phyloP scores from a whole-genome alignment of 2,797 vertebrate genomes.

The Diglossa cyanea region DNA sequence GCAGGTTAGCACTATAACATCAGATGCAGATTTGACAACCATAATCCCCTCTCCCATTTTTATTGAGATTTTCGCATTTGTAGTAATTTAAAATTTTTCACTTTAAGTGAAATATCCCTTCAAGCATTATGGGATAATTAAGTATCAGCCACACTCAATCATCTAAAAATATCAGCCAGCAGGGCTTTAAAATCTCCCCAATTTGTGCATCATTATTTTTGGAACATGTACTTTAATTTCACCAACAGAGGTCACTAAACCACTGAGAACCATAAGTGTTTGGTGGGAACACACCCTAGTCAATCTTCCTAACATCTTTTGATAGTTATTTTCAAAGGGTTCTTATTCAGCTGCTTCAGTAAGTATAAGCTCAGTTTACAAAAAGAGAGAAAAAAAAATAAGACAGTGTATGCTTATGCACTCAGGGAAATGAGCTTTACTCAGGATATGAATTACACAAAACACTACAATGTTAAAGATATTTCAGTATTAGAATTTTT shows the following conservation, averaged over 20 bases:
- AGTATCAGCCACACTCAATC: neutral
- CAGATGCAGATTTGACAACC: neutral
- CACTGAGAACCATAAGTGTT: slow-evolving; percentile 5
- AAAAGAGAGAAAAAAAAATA: neutral
- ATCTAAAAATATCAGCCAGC: neutral
- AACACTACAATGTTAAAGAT: neutral
- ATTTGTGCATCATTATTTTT: neutral
- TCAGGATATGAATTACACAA: neutral
- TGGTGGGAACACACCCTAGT: neutral
- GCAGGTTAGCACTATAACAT: neutral
- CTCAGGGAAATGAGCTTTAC: neutral
- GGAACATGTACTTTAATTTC: slow-evolving; percentile 18
- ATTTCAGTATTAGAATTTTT: neutral
- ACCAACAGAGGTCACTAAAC: slow-evolving; percentile 73
- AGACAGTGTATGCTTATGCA: neutral
- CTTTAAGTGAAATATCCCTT: neutral
- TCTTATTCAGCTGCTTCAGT: neutral
- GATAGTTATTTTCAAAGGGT: neutral
- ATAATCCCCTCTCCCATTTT: neutral
- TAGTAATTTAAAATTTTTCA: neutral
- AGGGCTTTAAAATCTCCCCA: neutral
- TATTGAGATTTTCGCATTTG: neutral
- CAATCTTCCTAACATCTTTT: neutral
- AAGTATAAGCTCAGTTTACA: neutral
- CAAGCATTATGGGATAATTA: neutral